A percentile compares a stretch with the other conserved stretches of the same genome.
Evolutionary conservation across 2,113 vertebrate genomes (phyloP).

Genomic region (Macrotus californicus): DNA sequence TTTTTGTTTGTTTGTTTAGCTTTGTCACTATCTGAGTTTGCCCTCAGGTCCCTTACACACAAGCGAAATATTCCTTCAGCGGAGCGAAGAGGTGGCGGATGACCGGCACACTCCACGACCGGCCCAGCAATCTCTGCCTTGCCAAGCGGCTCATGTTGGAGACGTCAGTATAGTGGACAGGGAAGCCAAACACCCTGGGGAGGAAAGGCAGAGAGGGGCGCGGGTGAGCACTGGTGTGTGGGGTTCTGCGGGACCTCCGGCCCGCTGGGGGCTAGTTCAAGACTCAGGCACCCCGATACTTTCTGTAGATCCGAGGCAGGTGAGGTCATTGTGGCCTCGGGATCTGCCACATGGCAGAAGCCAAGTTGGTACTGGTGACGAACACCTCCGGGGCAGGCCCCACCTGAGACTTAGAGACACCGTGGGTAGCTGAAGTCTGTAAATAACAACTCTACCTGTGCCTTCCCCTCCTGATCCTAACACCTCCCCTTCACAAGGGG

Average conservation of each 20-base stretch:
- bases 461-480: background rate
- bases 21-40: slow-evolving; percentile 79
- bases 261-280: background rate
- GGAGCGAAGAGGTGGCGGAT: slow-evolving; percentile 99
- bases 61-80: slow-evolving; percentile 99
- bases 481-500: too few species aligned
- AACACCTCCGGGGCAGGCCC: background rate
- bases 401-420: background rate
- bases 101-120: slow-evolving; percentile 98
- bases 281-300: background rate
- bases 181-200: slow-evolving; percentile 93
- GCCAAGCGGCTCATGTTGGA: slow-evolving; percentile 99
- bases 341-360: background rate
- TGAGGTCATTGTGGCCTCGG: background rate
- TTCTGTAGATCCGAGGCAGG: background rate
- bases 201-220: slow-evolving; percentile 6
- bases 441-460: background rate
- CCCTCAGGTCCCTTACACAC: slow-evolving; percentile 84
- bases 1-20: slow-evolving; percentile 79
- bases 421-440: background rate
- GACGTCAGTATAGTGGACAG: slow-evolving; percentile 98
- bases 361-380: background rate
- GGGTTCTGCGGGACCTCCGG: rapidly evolving
- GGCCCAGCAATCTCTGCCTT: slow-evolving; percentile 95
- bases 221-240: background rate